Conservation (phyloP, 1,140 invertebrate genomes). For the Dinothrombium tinctorium region DNA sequence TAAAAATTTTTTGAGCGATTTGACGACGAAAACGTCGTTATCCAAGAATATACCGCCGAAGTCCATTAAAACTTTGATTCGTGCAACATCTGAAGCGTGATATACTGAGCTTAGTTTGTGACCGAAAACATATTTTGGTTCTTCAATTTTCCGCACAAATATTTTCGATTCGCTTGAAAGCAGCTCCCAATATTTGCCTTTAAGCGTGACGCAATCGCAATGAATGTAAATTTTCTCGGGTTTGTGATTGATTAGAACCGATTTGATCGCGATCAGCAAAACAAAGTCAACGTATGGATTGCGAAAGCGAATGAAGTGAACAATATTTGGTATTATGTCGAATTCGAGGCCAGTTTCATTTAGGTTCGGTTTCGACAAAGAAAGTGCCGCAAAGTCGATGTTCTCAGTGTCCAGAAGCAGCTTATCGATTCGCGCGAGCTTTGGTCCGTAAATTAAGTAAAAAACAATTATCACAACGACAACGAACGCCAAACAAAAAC, state of each 20-base stretch:
- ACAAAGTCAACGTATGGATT: slow-evolving; percentile 14
- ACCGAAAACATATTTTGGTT: slow-evolving; percentile 17
- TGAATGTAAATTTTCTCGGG: slow-evolving; percentile 18
- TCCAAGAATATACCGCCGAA: slow-evolving; percentile 24
- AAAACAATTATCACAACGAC: too few species aligned
- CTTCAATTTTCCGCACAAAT: slow-evolving; percentile 7
- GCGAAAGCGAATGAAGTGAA: slow-evolving; percentile 17
- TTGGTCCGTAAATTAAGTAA: too few species aligned
- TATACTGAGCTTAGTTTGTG: slow-evolving; percentile 17
- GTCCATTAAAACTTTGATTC: slow-evolving; percentile 19
- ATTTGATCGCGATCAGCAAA: slow-evolving; percentile 18
- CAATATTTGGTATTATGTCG: slow-evolving; percentile 17
- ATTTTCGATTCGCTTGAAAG: slow-evolving; percentile 12
- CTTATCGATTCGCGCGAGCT: too few species aligned
- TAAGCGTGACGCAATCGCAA: slow-evolving; percentile 15
- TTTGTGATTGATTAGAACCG: slow-evolving; percentile 15
- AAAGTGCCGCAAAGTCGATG: background rate
- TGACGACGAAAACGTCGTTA: slow-evolving; percentile 21
- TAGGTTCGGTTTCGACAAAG: background rate
- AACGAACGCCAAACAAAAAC: too few species aligned
- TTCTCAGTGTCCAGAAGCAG: too few species aligned
- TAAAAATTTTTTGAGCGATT: slow-evolving; percentile 20
- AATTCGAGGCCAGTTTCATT: slow-evolving; percentile 15
- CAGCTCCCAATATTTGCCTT: slow-evolving; percentile 15
- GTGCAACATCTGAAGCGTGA: slow-evolving; percentile 21